Conservation (phyloP, 2,113 vertebrate genomes). For the Ceyx melanurus region DNA sequence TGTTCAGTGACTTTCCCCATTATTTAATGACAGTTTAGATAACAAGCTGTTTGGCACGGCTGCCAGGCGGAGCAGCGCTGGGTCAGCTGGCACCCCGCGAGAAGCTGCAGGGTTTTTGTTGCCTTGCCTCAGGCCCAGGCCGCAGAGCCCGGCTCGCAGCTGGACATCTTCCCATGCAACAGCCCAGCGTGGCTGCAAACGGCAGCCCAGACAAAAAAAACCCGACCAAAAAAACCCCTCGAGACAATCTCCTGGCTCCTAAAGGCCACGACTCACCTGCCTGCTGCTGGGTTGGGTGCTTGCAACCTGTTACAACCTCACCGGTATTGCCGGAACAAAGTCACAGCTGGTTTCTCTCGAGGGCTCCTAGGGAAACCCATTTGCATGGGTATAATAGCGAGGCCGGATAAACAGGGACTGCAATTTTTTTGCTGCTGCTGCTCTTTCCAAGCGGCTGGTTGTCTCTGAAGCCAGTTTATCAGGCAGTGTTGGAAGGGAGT, state of each 20-base stretch:
- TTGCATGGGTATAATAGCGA: neutral
- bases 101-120: neutral
- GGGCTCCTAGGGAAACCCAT: constrained; percentile 1
- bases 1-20: neutral
- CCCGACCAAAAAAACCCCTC: neutral
- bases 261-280: neutral
- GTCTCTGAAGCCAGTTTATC: constrained; percentile 67
- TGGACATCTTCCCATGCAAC: neutral
- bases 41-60: neutral
- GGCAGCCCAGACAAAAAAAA: neutral
- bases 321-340: neutral
- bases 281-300: neutral
- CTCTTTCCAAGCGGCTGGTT: constrained; percentile 3
- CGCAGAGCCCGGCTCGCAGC: neutral
- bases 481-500: constrained; percentile 54
- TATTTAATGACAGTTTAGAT: neutral
- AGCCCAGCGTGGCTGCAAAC: neutral
- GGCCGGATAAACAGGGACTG: constrained; percentile 8
- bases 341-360: neutral
- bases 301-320: neutral
- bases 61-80: accelerated
- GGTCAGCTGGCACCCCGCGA: neutral
- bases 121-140: accelerated
- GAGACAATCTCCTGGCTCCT: neutral
- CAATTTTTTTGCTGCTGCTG: neutral